A percentile compares a stretch with the other conserved stretches of the same genome.
Conservation (phyloP, 2,113 vertebrate genomes). For the Rhinolophus ferrumequinum region DNA sequence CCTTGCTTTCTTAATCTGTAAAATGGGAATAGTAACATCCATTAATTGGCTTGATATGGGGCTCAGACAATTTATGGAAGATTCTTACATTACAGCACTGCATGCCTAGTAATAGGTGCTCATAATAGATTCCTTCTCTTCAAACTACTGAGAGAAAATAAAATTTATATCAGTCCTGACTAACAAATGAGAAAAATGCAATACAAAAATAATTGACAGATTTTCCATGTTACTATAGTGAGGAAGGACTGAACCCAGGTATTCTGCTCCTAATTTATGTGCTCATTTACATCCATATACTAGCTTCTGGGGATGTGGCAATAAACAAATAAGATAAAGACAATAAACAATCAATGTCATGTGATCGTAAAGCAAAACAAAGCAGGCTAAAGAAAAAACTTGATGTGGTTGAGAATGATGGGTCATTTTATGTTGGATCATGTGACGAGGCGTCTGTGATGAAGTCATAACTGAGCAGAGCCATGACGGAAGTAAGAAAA, state of each 20-base stretch:
- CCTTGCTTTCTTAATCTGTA: background rate
- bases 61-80: background rate
- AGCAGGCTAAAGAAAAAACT: background rate
- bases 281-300: background rate
- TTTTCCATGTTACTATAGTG: background rate
- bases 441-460: no score
- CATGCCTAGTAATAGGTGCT: background rate
- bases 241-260: background rate
- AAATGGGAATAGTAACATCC: background rate
- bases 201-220: background rate
- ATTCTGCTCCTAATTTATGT: background rate
- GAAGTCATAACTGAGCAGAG: background rate
- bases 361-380: background rate
- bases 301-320: background rate
- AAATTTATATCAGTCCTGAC: background rate
- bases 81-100: background rate
- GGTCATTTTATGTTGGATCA: background rate
- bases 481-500: background rate
- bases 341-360: background rate
- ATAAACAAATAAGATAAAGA: background rate
- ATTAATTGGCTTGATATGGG: background rate
- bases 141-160: background rate
- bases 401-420: background rate
- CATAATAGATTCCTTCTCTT: background rate
- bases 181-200: background rate